phyloP scores from a whole-genome alignment of 2,888 invertebrate genomes.

The Pseudoips prasinana region DNA sequence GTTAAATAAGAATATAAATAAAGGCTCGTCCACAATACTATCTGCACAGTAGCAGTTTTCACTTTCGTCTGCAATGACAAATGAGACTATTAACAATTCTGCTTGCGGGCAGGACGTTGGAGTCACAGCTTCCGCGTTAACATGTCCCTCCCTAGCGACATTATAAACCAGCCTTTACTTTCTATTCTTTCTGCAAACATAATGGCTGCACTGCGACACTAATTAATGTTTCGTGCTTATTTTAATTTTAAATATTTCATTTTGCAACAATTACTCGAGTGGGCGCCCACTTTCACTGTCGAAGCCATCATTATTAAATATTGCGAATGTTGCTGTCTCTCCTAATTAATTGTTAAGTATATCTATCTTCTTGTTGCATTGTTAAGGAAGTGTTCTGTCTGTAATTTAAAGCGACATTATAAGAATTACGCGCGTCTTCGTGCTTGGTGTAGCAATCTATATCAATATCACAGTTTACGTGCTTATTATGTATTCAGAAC shows the following conservation, averaged over 20 bases:
- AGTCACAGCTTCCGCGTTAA: slow-evolving; percentile 61
- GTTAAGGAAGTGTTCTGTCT: slow-evolving; percentile 18
- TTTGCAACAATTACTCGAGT: slow-evolving; percentile 32
- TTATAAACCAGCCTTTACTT: slow-evolving; percentile 47
- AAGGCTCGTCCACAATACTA: slow-evolving; percentile 38
- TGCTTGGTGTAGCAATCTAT: slow-evolving; percentile 22
- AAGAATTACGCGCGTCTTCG: slow-evolving; percentile 17
- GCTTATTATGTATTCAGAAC: slow-evolving; percentile 37
- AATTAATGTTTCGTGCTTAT: slow-evolving; percentile 47
- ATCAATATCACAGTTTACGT: slow-evolving; percentile 22
- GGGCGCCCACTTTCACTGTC: slow-evolving; percentile 49
- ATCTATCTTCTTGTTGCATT: neutral
- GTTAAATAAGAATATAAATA: too few relatives aligned
- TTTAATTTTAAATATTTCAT: slow-evolving; percentile 48
- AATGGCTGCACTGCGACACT: slow-evolving; percentile 38
- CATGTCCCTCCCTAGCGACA: slow-evolving; percentile 44
- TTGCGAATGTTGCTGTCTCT: too few relatives aligned
- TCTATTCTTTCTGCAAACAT: slow-evolving; percentile 41
- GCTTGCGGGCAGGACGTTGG: slow-evolving; percentile 57
- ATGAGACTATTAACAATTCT: slow-evolving; percentile 65
- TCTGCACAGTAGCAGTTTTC: slow-evolving; percentile 60
- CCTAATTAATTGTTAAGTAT: too few relatives aligned
- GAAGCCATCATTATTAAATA: neutral
- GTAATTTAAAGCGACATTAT: slow-evolving; percentile 5
- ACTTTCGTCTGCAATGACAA: slow-evolving; percentile 65